phyloP scores from a whole-genome alignment of 2,113 vertebrate species.

The Philantomba maxwellii region DNA sequence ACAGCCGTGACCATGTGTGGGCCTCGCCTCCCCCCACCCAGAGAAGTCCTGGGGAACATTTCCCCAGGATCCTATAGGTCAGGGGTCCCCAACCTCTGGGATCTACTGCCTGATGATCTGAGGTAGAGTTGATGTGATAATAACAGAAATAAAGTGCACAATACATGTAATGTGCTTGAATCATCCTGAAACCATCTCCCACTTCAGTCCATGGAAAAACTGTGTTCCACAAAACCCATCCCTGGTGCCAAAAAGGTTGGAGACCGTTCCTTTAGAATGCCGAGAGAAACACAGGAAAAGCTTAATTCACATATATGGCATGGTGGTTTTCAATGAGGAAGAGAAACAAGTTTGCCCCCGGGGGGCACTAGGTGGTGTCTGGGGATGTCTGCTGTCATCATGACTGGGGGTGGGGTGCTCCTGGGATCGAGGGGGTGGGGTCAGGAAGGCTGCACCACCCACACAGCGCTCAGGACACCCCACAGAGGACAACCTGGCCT shows the following conservation, averaged over 20 bases:
- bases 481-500: neutral
- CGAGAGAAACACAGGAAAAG: neutral
- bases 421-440: neutral
- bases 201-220: neutral
- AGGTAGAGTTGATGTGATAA: neutral
- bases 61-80: neutral
- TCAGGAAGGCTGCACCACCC: neutral
- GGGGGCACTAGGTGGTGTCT: neutral
- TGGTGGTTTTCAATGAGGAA: fast-evolving
- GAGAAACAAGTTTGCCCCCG: neutral
- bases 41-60: neutral
- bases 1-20: neutral
- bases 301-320: neutral
- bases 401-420: neutral
- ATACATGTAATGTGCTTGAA: neutral
- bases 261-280: neutral
- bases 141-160: neutral
- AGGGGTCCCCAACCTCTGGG: neutral
- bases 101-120: neutral
- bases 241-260: neutral
- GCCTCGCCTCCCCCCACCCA: fast-evolving
- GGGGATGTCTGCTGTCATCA: neutral
- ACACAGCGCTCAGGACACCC: neutral
- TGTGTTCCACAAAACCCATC: neutral
- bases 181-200: neutral